Base-by-base conservation (phyloP, 2,888 invertebrate genomes). In the Diaphora mendica region DNA sequence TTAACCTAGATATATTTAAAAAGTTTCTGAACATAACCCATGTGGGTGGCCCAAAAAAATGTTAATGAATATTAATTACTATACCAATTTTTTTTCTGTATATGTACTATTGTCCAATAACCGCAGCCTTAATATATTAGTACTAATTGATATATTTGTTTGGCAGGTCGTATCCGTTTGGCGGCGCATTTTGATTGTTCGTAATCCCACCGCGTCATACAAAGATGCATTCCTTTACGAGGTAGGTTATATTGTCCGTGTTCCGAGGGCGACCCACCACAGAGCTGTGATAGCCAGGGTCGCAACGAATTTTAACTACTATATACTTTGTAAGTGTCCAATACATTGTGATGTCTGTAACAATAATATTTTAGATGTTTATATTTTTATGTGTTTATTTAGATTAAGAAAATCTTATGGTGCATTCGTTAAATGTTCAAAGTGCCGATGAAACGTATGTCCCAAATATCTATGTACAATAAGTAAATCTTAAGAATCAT, bases 301-400 rank as follows among this genome's bases (percentile, higher is more conserved):
- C 91, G 92, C 94, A 93, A 94, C 94, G 94, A 95, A 94, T 95
- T 95, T 94, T 92, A 93, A 90, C 90, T 88, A 89, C 82, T 92
- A 42, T 76, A 93, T 93, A 94, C 91, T 91, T 91, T 87, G 82
- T 86, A 93, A 92, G 91, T 94, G 93, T 94, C 94, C 94, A 94
- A 92, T 91, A 85, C 90, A 93, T 89, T 95, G 95, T 95, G 95
- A 95, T 95, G 94, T 94, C 91, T 91, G 91, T 93, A 94, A 95
- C 95, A 95, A 95, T 95, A 95, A 95, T 91, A 91, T 94, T 94
- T 94, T 93, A 94, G 93, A 94, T 92, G 91, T 90, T 90, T 94
- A 93, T 95, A 95, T 95, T 95, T 95, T 95, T 94, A 93, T 95
- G 95, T 93, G 93, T 95, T 93, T 95, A 92, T 93, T 92, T 92